Evolutionary conservation across 2,113 vertebrate genomes (phyloP).

Genomic region (Lasiurus cinereus): DNA sequence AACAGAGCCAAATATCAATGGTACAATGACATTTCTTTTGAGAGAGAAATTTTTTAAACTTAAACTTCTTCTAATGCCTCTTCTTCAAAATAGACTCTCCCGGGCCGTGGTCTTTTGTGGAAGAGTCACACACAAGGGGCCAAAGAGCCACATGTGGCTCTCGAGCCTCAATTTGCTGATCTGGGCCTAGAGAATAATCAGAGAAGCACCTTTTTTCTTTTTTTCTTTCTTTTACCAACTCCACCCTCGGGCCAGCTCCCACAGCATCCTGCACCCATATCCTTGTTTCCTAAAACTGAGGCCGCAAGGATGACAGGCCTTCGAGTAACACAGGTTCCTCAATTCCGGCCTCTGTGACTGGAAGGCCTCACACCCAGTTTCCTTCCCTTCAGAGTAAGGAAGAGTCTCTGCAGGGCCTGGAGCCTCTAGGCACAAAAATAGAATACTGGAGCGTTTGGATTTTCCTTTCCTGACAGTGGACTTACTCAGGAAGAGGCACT

Average conservation of each 20-base stretch:
- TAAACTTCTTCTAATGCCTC: too few relatives aligned
- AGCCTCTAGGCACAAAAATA: constrained; percentile 78
- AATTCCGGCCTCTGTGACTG: not conserved
- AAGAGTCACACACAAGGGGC: too few relatives aligned
- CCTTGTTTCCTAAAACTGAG: constrained; percentile 55
- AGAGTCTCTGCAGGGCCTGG: constrained; percentile 66
- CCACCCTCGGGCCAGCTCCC: not conserved
- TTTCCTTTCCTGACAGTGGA: constrained; percentile 80
- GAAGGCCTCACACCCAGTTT: constrained; percentile 52
- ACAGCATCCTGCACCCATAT: not conserved
- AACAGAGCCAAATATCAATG: too few relatives aligned
- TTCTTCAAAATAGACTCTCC: too few relatives aligned
- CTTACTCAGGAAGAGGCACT: constrained; percentile 80
- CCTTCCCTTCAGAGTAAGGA: constrained; percentile 73
- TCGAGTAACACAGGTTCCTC: not conserved
- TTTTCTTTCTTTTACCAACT: not conserved
- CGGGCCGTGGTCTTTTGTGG: too few relatives aligned
- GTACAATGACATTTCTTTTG: too few relatives aligned
- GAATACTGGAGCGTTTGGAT: constrained; percentile 72
- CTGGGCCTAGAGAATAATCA: not conserved
- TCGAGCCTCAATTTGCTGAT: too few relatives aligned
- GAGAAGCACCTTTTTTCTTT: not conserved
- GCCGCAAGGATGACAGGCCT: not conserved
- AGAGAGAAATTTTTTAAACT: too few relatives aligned
- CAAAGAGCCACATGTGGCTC: too few relatives aligned